phyloP scores from a whole-genome alignment of 2,113 vertebrate genomes.

The Pao palembangensis region DNA sequence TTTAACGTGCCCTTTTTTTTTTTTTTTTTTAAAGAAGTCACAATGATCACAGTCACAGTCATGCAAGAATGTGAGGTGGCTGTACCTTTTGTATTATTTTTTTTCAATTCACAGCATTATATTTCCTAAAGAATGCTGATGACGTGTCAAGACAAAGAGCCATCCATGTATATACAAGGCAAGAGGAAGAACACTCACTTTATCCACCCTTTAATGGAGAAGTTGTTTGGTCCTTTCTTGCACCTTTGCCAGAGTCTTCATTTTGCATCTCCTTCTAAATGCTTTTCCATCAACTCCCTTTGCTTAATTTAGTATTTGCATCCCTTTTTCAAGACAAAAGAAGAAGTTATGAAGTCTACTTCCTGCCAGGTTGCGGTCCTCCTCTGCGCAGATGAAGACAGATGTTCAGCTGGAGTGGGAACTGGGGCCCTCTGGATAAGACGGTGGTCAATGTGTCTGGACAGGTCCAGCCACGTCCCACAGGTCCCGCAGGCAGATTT shows the following conservation, averaged over 20 bases:
- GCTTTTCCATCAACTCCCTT: background rate
- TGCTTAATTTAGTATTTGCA: background rate
- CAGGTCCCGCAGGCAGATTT: constrained; percentile 10
- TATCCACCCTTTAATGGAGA: constrained; percentile 58
- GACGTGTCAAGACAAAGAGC: background rate
- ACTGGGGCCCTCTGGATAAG: constrained; percentile 21
- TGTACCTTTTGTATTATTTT: too few relatives aligned
- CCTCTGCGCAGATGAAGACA: constrained; percentile 32
- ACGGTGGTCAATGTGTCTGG: constrained; percentile 21
- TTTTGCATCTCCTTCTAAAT: constrained; percentile 32
- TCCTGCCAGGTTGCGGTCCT: constrained; percentile 4
- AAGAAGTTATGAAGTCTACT: constrained; percentile 1
- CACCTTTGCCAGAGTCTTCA: constrained; percentile 66
- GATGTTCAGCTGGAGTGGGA: constrained; percentile 36
- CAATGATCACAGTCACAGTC: too few relatives aligned
- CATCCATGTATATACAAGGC: too few relatives aligned
- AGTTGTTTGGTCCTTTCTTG: constrained; percentile 53
- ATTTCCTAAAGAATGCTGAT: background rate
- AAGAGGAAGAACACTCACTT: constrained; percentile 49
- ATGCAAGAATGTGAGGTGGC: too few relatives aligned
- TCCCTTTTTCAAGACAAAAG: background rate
- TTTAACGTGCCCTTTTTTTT: too few relatives aligned
- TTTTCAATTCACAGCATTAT: background rate
- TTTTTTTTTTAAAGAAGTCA: too few relatives aligned
- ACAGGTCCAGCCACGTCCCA: constrained; percentile 43